Evolutionary conservation across 2,888 invertebrate species (phyloP), one percentile per base, ranked within the genome.

Genomic region (Ectemnius cavifrons): DNA sequence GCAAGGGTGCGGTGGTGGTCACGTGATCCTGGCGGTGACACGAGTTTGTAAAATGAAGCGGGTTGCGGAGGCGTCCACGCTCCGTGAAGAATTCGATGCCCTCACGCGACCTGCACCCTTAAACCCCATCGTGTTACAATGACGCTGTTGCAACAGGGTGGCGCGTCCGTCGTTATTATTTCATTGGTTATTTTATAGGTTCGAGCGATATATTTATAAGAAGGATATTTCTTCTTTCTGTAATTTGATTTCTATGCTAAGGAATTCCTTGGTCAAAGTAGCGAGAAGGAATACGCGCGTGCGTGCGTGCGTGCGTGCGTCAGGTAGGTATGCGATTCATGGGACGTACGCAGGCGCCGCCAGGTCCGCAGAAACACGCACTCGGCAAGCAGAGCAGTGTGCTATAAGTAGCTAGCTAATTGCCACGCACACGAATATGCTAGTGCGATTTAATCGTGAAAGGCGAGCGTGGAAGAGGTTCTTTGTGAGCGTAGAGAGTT

Each of bases 21-120:
- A 81, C 81, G 81, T 81, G 81, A 80, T 49, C 60, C 66, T 56
- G 71, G 78, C 73, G 61, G 74, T 62, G 79, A 80, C 77, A 63
- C 61, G 65, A 61, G 16, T 14, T 60, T 46, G 69, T 69, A 64
- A 67, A 69, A 64, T 58, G 71, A 66, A 72, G 70, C 67, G 77
- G 68, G 71, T 64, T 61, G 75, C 61, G 52, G 52, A 70, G 68
- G 47, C 37, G 8, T 11, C 8, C 47, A 67, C 78, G 67, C 73
- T 78, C 65, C 63, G 59, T 72, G 78, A 80, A 78, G 75, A 68
- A 78, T 80, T 80, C 64, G 75, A 73, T 76, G 73, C 67, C 73
- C 72, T 71, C 80, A 80, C 80, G 76, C 78, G 80, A 80, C 72
- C 67, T 23, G 57, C 59, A 61, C 62, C 68, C 56, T 14, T 46